A percentile compares a stretch with the other conserved stretches of the same genome.
Conservation (phyloP, 2,113 vertebrate species). For the Archocentrus centrarchus region DNA sequence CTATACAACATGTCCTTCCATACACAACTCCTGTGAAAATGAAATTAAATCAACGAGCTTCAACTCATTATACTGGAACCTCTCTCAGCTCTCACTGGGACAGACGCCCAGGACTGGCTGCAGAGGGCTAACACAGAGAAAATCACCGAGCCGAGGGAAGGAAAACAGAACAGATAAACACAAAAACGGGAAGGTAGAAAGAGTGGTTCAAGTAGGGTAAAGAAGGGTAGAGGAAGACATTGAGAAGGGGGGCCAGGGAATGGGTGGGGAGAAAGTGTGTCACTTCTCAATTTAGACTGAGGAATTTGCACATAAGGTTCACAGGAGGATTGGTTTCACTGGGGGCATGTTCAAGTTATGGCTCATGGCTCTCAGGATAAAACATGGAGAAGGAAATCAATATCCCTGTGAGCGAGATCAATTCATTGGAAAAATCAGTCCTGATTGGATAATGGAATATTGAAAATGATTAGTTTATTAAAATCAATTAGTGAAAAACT, state of each 20-base stretch:
- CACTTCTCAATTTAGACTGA: constrained; percentile 81
- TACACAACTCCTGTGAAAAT: no score
- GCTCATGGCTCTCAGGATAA: constrained; percentile 21
- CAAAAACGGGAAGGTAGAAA: background rate
- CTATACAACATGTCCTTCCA: no score
- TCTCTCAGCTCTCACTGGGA: no score
- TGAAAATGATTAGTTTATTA: background rate
- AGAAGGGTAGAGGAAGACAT: constrained; percentile 22
- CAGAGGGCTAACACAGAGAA: no score
- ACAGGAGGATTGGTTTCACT: constrained; percentile 80
- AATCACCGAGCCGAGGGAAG: background rate
- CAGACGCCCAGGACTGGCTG: no score
- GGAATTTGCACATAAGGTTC: constrained; percentile 83
- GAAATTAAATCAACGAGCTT: no score
- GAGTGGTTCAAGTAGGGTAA: background rate
- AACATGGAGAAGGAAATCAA: constrained; percentile 4
- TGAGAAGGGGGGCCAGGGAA: background rate
- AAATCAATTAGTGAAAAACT: background rate
- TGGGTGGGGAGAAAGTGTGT: constrained; percentile 61
- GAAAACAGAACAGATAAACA: background rate
- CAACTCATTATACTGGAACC: no score
- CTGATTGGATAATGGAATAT: background rate
- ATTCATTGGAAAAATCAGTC: background rate
- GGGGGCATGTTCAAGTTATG: constrained; percentile 46
- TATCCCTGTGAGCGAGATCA: background rate